Conservation (phyloP, 37 sponge, comb jelly and placozoan species). For the Crambe crambe region DNA sequence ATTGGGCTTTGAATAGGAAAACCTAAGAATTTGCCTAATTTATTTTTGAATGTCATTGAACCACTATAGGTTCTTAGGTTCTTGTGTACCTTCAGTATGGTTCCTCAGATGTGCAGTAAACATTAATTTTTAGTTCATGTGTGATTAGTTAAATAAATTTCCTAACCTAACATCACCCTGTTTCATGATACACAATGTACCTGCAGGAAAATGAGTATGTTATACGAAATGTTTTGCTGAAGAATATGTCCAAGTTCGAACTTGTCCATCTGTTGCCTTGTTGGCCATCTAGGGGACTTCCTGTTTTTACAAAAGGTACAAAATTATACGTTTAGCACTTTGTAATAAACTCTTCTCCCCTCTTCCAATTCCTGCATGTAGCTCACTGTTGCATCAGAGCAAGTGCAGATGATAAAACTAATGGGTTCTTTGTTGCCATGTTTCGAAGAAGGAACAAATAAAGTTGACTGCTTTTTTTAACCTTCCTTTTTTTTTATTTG, state of each 20-base stretch:
- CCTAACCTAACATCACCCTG: too few species aligned
- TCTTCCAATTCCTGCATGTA: background rate
- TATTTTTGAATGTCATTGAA: too few species aligned
- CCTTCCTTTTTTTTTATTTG: too few species aligned
- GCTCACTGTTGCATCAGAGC: slow-evolving; percentile 55
- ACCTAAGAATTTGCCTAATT: too few species aligned
- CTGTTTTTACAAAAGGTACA: slow-evolving; percentile 60
- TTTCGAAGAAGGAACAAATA: slow-evolving; percentile 32
- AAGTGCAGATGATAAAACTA: slow-evolving; percentile 61
- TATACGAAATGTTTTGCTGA: slow-evolving; percentile 67
- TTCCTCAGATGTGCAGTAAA: too few species aligned
- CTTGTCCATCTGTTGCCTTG: slow-evolving; percentile 14
- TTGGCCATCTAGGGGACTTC: slow-evolving; percentile 83
- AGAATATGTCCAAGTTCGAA: slow-evolving; percentile 52
- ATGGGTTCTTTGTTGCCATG: slow-evolving; percentile 94
- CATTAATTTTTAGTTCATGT: too few species aligned
- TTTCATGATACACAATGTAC: too few species aligned
- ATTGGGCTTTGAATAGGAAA: too few species aligned
- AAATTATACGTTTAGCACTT: background rate
- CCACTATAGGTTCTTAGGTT: too few species aligned
- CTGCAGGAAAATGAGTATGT: slow-evolving; percentile 92
- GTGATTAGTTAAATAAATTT: too few species aligned
- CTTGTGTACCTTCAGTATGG: too few species aligned
- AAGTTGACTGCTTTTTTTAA: background rate
- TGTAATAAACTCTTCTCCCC: background rate